Evolutionary conservation across 2,113 vertebrate species (phyloP), one percentile per base, ranked within the genome.

Genomic region (Pampusana beccarii): DNA sequence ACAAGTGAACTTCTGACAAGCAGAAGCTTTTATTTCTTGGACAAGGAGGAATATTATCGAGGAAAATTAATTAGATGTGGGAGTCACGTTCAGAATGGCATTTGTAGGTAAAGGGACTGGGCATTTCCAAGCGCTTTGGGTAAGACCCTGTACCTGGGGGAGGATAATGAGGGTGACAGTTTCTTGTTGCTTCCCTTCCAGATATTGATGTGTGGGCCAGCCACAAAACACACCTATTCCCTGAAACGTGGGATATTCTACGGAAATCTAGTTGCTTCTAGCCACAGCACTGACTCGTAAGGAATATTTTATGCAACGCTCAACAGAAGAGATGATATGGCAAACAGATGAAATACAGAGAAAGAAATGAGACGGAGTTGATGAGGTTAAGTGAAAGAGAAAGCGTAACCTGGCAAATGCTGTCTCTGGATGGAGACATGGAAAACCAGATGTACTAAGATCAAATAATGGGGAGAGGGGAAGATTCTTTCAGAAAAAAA

Each of bases 301-400:
- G 92, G 86, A 95, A 80, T 58, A 91, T 74, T 95, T 97, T 42
- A 93, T 34, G 34, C 61, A 92, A 50, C 5, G 25, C 38, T 72
- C 48, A 48, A 78, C 56, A 70, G 66, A 85, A 66, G 81, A 83
- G 54, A 54, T 67, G 54, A 61, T 83, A 75, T 3, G 34, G 82
- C 50, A 92, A 96, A 91, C 67, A 86, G 73, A 86, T 88, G 3
- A 72, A 94, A 66, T 14, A n/a, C 8, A 56, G 34, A 90, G 74
- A 82, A 80, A 82, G 36, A 50, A 75, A 67, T 34, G 53, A 61
- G 48, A 50, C n/a, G 40, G 58, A 69, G 46, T 64, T 84, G 62
- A 80, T 70, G 56, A 79, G 38, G 16, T 53, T 64, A 79, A 53
- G 40, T 29, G 50, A 34, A 78, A 84, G 38, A 72, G 36, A 85